A percentile compares a stretch with the other conserved stretches of the same genome.
Conservation (phyloP, 2,113 vertebrate species). For the Balaenoptera acutorostrata region DNA sequence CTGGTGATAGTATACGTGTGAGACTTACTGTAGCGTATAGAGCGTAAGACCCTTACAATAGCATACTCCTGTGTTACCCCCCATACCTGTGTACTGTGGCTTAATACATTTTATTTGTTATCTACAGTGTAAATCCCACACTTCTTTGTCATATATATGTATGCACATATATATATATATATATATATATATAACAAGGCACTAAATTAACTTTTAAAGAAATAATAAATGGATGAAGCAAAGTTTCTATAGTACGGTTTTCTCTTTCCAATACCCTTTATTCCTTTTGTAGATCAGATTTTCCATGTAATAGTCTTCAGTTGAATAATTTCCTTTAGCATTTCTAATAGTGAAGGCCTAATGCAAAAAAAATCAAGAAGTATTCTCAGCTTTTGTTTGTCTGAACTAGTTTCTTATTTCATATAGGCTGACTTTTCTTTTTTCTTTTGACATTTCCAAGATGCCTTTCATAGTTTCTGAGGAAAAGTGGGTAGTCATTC, state of each 20-base stretch:
- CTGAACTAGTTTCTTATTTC: neutral
- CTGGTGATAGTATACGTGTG: neutral
- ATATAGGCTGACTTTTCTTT: neutral
- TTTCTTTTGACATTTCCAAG: neutral
- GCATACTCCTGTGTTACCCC: neutral
- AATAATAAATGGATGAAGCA: neutral
- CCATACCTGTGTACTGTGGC: neutral
- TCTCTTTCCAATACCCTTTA: neutral
- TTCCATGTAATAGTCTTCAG: neutral
- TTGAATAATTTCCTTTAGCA: neutral
- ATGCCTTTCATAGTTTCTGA: neutral
- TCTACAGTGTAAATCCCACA: no score
- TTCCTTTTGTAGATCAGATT: neutral
- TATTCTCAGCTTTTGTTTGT: neutral
- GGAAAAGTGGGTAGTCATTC: neutral
- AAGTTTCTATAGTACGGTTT: neutral
- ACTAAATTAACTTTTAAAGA: neutral
- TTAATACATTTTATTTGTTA: neutral
- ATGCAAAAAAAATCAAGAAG: neutral
- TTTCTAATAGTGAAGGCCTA: neutral
- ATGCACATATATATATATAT: neutral
- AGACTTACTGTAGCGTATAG: neutral
- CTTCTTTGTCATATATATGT: neutral
- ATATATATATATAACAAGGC: neutral
- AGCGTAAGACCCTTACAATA: neutral